Evolutionary conservation across 2,888 invertebrate species (phyloP).

Genomic region (Polyploca ridens): DNA sequence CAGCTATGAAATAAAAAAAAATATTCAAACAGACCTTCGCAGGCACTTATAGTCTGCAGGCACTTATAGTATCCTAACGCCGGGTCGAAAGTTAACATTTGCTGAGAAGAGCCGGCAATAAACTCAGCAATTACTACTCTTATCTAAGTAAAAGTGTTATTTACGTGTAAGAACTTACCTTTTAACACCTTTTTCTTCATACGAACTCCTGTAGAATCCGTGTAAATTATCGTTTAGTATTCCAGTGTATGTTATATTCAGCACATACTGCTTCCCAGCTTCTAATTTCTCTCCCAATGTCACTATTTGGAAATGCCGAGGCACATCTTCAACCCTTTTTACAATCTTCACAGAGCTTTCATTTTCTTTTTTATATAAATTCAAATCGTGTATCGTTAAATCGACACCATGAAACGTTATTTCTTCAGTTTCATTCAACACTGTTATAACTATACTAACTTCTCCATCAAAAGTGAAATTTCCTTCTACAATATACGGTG

Average conservation of each 20-base stretch:
- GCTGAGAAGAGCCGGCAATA: no score
- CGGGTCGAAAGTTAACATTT: no score
- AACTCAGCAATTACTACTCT: no score
- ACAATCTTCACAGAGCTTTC: conserved; percentile 58
- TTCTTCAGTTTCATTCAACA: conserved; percentile 85
- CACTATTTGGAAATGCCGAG: conserved; percentile 89
- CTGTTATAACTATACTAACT: conserved; percentile 86
- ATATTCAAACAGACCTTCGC: no score
- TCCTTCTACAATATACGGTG: conserved; percentile 89
- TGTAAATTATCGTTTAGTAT: conserved; percentile 89
- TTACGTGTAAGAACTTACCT: conserved; percentile 77
- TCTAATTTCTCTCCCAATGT: conserved; percentile 84
- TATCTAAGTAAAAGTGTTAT: no score
- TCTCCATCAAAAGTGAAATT: conserved; percentile 92
- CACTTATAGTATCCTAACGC: no score
- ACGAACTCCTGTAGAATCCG: conserved; percentile 94
- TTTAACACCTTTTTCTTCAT: conserved; percentile 87
- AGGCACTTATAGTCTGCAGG: no score
- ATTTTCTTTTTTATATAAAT: conserved; percentile 76
- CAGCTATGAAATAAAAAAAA: no score
- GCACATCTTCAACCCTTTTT: conserved; percentile 81
- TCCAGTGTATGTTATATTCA: conserved; percentile 89
- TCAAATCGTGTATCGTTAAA: conserved; percentile 85
- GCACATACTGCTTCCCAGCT: conserved; percentile 85
- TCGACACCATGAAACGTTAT: conserved; percentile 91